Evolutionary conservation across 2,113 vertebrate genomes (phyloP).

Genomic region (Hyperopisus bebe): DNA sequence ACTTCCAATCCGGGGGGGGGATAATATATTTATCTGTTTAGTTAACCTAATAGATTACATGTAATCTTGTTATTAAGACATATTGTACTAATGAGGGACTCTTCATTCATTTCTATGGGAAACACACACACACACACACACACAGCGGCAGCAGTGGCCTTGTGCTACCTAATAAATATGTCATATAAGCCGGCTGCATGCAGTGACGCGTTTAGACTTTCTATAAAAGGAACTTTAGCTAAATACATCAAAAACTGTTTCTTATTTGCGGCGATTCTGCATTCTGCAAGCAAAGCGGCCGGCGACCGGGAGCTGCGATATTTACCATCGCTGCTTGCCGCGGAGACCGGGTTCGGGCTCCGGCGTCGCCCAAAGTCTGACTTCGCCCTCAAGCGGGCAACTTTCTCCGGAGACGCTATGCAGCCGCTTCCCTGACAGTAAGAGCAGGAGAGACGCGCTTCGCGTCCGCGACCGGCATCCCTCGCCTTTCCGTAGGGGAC

Average conservation of each 20-base stretch:
- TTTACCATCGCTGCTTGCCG: slow-evolving; percentile 72
- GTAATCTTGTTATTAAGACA: not conserved
- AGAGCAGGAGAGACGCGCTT: not conserved
- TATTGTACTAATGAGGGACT: not conserved
- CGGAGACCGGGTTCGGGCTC: slow-evolving; percentile 52
- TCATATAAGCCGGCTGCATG: no score
- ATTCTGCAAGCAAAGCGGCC: not conserved
- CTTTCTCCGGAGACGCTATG: slow-evolving; percentile 35
- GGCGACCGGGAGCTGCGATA: slow-evolving; percentile 33
- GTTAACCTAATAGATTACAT: not conserved
- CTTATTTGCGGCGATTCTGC: no score
- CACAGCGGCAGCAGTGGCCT: no score
- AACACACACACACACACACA: no score
- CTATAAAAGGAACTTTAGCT: no score
- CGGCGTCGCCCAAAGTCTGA: slow-evolving; percentile 54
- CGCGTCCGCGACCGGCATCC: not conserved
- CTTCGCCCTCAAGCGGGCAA: slow-evolving; percentile 40
- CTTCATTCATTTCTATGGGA: no score
- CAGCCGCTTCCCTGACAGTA: not conserved
- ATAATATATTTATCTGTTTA: not conserved
- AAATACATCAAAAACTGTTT: no score
- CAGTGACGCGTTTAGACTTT: no score
- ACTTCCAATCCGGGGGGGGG: not conserved
- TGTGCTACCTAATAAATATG: no score
- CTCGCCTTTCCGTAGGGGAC: not conserved